Evolutionary conservation across 2,113 vertebrate genomes (phyloP), one percentile per base, ranked within the genome.

Genomic region (Bolborhynchus lineola): DNA sequence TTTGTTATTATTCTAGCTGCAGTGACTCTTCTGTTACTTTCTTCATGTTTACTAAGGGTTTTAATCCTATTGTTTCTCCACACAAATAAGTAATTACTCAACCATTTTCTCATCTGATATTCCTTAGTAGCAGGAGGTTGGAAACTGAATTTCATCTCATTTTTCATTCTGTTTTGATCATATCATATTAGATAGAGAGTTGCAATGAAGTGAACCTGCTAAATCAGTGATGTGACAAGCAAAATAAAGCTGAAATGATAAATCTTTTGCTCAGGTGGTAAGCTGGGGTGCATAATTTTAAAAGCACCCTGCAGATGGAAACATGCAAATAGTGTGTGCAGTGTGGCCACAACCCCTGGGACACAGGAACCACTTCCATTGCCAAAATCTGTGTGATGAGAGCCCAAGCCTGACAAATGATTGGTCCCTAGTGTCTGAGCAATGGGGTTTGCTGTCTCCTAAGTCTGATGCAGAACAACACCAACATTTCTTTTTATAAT

Each of bases 1-100:
- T 53, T 88, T 92, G 63, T 50, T 59, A 31, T 93, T 85, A 59
- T 81, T 90, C 17, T 5, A 35, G 6, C 70, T 79, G 49, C n/a
- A 82, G 20, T 47, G 31, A 67, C 57, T 90, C 71, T 91, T 21
- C 35, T 68, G 17, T 52, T 93, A 41, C 33, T 88, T 88, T 53
- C 55, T 44, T 76, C 42, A 10, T 53, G 50, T 86, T 94, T 94
- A 70, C 37, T 44, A 44, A 79, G 47, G 47, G 55, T 4, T 79
- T 92, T 85, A 17, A 42, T 71, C 52, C 41, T 65, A 13, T 94
- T 84, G 64, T 93, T 94, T 71, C 60, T 71, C 35, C 52, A 62
- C 47, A 72, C 75, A 93, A 86, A 69, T 65, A 91, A 52, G 80
- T 93, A 88, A 97, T 96, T 94, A 92, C 28, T 75, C 84, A 60